Evolutionary conservation across 1,140 invertebrate genomes (phyloP), one percentile per base, ranked within the genome.

Genomic region (Drosophila sp.): DNA sequence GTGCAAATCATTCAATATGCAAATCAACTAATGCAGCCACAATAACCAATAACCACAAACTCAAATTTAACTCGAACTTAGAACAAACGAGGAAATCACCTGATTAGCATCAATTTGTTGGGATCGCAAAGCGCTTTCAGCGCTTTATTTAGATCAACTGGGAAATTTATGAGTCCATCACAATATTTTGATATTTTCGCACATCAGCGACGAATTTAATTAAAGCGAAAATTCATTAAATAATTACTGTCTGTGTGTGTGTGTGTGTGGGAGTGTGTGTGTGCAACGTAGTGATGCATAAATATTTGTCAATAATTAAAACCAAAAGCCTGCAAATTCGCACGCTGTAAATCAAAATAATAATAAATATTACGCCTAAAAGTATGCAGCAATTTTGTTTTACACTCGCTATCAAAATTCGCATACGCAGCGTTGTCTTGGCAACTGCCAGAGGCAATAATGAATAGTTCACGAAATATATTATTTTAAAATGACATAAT

Each of bases 101-200:
- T 87, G 76, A 80, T 80, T 84, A 79, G 63, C 64, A 61, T 11
- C 40, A 67, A 84, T 75, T 75, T 66, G 70, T 63, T 59, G 62
- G 45, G 56, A 61, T 56, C 11, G 67, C 11, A 18, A 21, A 43
- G 32, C 40, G 38, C 25, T 16, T 16, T 43, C 27, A 4, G 25
- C 32, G 13, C 4, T 14, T 41, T 13, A 32, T 4, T 2, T 5
- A 27, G 21, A 1, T 4, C 21, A 21, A 21, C 4, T 21, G 18
- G 27, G 34, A 11, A 18, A 54, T 46, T 58, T 32, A 41, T 53
- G 27, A 8, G 13, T 16, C 3, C n/a, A 16, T 8, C 14, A 13
- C 40, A 48, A 51, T 21, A 66, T 46, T 59, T 77, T 71, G 32
- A 48, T 48, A 61, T 81, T 71, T 69, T 64, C 65, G 46, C 61